Percentiles rank a stretch among this genome's conserved stretches.
These are phyloP conservation scores for Cochlearius cochlearius DNA, from an alignment of 2,113 vertebrate species.

Conservation along the genomic window DNA sequence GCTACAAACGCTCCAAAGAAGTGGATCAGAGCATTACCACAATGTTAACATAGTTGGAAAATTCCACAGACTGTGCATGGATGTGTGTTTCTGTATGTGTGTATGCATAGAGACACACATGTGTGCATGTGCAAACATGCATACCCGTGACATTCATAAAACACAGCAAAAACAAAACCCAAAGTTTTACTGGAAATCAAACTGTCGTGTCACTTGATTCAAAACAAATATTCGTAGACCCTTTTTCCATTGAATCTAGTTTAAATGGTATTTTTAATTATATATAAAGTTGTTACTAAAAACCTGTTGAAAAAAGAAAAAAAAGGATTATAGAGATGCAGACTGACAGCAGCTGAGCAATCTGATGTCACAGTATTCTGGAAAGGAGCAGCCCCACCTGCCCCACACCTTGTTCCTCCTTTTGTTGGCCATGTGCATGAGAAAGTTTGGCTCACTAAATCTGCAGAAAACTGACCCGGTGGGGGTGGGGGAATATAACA, in stretches of 20 bases:
- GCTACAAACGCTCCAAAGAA: not conserved
- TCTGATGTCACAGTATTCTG: not conserved
- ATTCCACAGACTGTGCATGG: not conserved
- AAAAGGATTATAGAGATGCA: not conserved
- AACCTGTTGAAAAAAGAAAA: not conserved
- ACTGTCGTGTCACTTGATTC: fast-evolving
- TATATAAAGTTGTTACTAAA: not conserved
- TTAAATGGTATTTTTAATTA: not conserved
- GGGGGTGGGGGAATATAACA: not conserved
- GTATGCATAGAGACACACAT: not conserved
- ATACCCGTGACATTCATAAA: not conserved
- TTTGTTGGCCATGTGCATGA: not conserved
- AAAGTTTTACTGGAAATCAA: not conserved
- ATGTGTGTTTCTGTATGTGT: not conserved
- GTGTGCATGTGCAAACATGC: fast-evolving
- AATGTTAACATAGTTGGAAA: fast-evolving
- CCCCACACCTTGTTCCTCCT: not conserved
- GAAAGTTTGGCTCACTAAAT: not conserved
- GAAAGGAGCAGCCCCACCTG: not conserved
- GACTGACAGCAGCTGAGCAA: not conserved
- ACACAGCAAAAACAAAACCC: fast-evolving
- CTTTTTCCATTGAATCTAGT: not conserved
- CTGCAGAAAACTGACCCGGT: not conserved
- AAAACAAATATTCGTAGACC: not conserved
- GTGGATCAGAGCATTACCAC: not conserved